A percentile compares a stretch with the other conserved stretches of the same genome.
These are phyloP conservation scores for Hydra vulgaris DNA, from an alignment of 30 jellyfish, hydroid and myxozoan species.

Conservation along the genomic window DNA sequence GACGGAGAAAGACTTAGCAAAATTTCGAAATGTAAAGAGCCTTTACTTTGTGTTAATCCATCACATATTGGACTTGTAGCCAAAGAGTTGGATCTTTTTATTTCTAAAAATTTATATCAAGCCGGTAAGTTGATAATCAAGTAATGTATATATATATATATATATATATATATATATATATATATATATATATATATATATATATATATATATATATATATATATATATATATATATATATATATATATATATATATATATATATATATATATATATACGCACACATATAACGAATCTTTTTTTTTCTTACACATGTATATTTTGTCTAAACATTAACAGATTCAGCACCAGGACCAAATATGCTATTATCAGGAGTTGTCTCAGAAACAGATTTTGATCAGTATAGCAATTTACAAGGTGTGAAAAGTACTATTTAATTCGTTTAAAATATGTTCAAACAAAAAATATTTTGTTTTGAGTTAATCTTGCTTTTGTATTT, in stretches of 20 bases:
- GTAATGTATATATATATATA: neutral
- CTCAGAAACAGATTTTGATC: neutral
- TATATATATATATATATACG: too few relatives aligned
- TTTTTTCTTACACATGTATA: too few relatives aligned
- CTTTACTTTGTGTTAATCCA: constrained; percentile 80
- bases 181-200: too few relatives aligned
- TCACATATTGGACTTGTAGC: constrained; percentile 86
- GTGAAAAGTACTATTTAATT: neutral
- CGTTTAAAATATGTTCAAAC: neutral
- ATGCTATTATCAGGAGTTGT: neutral
- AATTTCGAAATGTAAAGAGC: constrained; percentile 58
- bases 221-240: too few relatives aligned
- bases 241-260: too few relatives aligned
- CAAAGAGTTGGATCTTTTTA: constrained; percentile 78
- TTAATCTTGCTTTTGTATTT: too few relatives aligned
- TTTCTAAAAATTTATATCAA: constrained; percentile 56
- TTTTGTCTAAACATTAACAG: neutral
- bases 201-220: too few relatives aligned
- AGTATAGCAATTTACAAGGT: neutral
- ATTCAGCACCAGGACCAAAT: neutral
- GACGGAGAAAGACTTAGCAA: constrained; percentile 97
- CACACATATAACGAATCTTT: too few relatives aligned
- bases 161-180: too few relatives aligned
- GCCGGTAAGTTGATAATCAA: constrained; percentile 24
- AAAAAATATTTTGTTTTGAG: too few relatives aligned